Conservation (phyloP, 2,113 vertebrate species). For the Pterocles orientalis region DNA sequence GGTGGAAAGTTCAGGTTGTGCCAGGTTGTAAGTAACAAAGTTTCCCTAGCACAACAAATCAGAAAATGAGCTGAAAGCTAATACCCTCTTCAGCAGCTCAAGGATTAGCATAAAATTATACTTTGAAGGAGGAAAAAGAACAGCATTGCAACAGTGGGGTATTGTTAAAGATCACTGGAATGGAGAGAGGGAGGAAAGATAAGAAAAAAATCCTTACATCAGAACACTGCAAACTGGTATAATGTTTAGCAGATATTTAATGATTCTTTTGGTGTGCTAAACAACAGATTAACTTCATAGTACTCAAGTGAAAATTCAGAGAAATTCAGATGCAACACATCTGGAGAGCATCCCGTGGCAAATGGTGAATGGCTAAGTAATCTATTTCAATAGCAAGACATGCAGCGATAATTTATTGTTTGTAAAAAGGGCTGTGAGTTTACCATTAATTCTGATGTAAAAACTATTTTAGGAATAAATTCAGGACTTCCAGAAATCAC, state of each 20-base stretch:
- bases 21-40: constrained; percentile 49
- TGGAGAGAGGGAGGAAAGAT: constrained; percentile 49
- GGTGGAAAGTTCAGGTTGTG: constrained; percentile 47
- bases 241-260: constrained; percentile 75
- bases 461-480: constrained; percentile 32
- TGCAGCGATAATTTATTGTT: constrained; percentile 77
- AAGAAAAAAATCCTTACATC: constrained; percentile 36
- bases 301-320: constrained; percentile 69
- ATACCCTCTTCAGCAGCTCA: constrained; percentile 65
- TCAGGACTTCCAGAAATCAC: not conserved
- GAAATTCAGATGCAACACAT: constrained; percentile 79
- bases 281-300: constrained; percentile 71
- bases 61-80: constrained; percentile 70
- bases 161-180: constrained; percentile 73
- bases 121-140: constrained; percentile 59
- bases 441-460: constrained; percentile 60
- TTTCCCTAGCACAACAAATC: constrained; percentile 19
- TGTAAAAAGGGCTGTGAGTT: constrained; percentile 53
- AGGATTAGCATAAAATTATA: constrained; percentile 85
- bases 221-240: constrained; percentile 48
- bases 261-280: constrained; percentile 75
- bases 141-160: constrained; percentile 64
- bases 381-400: constrained; percentile 76
- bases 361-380: constrained; percentile 78
- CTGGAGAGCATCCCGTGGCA: constrained; percentile 80